Base-by-base conservation (phyloP, 2,797 vertebrate genomes). In the Rachycentron canadum region DNA sequence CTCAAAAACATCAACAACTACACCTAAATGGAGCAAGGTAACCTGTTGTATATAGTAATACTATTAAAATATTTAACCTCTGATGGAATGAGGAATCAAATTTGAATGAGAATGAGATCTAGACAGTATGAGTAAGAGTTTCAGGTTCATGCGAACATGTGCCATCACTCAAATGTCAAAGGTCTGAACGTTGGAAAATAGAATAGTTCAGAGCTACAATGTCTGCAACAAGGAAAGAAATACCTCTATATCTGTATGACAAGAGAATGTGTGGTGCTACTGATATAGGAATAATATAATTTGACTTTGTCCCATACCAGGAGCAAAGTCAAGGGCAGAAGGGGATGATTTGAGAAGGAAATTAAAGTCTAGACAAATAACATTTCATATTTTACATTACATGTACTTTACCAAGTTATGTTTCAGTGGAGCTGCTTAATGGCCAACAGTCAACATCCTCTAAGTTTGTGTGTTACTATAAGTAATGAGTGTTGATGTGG, bases 361-460 rank as follows among this genome's bases (percentile, higher is more conserved):
- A 13, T 26, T 14, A 21, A 30, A 45, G 6, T 25, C 30, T 34
- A 32, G 1, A 50, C 26, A 21, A 6, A 69, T 14, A 38, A 26
- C 28, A 71, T 19, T 17, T 58, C 43, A n/a, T 13, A 43, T 53
- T 63, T 41, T 16, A 58, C n/a, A 17, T 13, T 21, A 58, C 1
- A 66, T 36, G 0, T 34, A 36, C 52, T 32, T 36, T 36, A 7
- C 7, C 0, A 7, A 47, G 14, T 3, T 41, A 26, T 14, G 32
- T 34, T 50, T 40, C 26, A 64, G 6, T n/a, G 34, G 32, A 52
- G 59, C 21, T 57, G 32, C 40, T 55, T 13, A 65, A 8, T 36
- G 40, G 11, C 61, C n/a, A 67, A 50, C 14, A 58, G 36, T 32
- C 25, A 12, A 62, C 26, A 56, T 41, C 70, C 49, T 64, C 36